These are phyloP conservation scores for Umimayanthus chanpuru DNA, from an alignment of 92 coral and sea anemone species.

Conservation along the genomic window DNA sequence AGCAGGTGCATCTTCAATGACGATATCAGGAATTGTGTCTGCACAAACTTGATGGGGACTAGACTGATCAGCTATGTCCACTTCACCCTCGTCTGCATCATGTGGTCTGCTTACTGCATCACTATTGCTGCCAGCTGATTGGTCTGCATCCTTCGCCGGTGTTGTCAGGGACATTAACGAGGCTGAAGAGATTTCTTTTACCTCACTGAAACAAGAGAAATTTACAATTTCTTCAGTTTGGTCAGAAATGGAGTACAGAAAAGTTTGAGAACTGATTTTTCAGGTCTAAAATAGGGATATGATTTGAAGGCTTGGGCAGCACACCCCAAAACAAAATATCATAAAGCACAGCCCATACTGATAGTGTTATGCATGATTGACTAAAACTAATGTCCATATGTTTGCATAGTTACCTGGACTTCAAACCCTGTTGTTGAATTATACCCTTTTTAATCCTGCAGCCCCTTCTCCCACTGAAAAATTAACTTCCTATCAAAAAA, in stretches of 20 bases:
- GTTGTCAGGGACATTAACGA: background rate
- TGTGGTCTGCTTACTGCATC: background rate
- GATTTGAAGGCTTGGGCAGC: no score
- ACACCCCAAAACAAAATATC: no score
- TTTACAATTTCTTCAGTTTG: background rate
- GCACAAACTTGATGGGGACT: background rate
- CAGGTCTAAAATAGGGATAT: no score
- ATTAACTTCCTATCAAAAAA: background rate
- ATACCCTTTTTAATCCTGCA: no score
- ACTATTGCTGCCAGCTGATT: background rate
- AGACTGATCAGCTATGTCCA: background rate
- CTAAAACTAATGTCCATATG: no score
- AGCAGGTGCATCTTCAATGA: background rate
- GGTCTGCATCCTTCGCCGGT: background rate
- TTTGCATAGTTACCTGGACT: no score
- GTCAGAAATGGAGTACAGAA: no score
- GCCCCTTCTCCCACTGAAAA: background rate
- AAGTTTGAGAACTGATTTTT: no score
- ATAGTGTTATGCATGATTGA: no score
- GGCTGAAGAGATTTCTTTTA: conserved; percentile 21
- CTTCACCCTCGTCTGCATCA: background rate
- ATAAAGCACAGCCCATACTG: no score
- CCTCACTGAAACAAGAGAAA: conserved; percentile 17
- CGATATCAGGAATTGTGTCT: background rate
- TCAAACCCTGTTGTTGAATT: no score